Evolutionary conservation across 2,888 invertebrate species (phyloP).

Genomic region (Trichogramma dendrolimi): DNA sequence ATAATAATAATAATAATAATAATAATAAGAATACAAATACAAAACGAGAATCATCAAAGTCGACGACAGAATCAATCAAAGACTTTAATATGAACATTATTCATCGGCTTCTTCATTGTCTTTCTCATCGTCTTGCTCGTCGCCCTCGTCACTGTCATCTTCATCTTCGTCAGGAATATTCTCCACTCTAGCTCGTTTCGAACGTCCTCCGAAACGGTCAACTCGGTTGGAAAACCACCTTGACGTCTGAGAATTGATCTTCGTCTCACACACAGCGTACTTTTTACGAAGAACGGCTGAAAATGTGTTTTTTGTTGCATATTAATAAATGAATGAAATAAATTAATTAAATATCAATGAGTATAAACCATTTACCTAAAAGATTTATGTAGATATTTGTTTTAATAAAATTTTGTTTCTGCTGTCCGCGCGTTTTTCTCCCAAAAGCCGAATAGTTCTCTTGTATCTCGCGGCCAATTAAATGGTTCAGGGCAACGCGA

Average conservation of each 20-base stretch:
- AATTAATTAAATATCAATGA: background rate
- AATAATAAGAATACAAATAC: too few species aligned
- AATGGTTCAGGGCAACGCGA: too few species aligned
- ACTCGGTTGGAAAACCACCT: background rate
- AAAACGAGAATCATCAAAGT: too few species aligned
- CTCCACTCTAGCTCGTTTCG: too few species aligned
- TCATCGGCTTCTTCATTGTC: too few species aligned
- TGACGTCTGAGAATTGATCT: background rate
- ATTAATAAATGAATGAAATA: background rate
- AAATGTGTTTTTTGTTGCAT: background rate
- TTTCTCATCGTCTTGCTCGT: too few species aligned
- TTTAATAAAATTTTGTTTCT: background rate
- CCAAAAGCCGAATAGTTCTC: background rate
- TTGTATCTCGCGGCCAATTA: background rate
- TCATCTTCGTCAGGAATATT: too few species aligned
- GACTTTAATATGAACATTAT: too few species aligned
- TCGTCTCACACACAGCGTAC: background rate
- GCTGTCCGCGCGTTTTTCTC: too few species aligned
- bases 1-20: too few species aligned
- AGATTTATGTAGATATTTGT: background rate
- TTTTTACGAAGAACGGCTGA: background rate
- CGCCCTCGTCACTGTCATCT: too few species aligned
- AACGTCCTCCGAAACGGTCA: background rate
- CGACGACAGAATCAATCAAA: too few species aligned
- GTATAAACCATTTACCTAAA: background rate